phyloP scores from a whole-genome alignment of 2,888 invertebrate species.

The Schrankia costaestrigalis region DNA sequence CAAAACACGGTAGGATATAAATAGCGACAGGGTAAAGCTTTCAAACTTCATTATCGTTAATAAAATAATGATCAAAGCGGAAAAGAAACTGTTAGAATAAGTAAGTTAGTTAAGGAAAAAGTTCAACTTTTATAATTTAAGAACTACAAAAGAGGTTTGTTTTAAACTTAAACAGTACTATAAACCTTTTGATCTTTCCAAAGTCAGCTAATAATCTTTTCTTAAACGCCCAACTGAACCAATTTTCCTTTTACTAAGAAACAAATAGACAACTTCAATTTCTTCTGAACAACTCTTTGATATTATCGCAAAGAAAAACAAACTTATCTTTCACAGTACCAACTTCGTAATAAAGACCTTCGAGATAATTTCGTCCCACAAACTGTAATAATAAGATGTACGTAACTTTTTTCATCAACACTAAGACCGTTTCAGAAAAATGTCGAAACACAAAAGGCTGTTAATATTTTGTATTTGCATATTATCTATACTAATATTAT shows the following conservation, averaged over 20 bases:
- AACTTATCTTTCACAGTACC: conserved; percentile 26
- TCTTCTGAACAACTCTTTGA: conserved; percentile 18
- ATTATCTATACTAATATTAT: too few relatives aligned
- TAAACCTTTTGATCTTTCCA: too few relatives aligned
- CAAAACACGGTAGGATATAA: too few relatives aligned
- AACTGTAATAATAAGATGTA: conserved; percentile 15
- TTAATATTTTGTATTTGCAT: conserved; percentile 22
- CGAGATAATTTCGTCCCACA: conserved; percentile 26
- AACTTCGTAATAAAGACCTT: conserved; percentile 21
- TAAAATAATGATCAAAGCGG: too few relatives aligned
- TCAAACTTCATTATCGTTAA: too few relatives aligned
- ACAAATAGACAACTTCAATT: conserved; percentile 12
- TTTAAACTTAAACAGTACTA: too few relatives aligned
- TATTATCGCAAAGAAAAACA: conserved; percentile 18
- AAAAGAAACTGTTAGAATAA: too few relatives aligned
- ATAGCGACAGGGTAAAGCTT: too few relatives aligned
- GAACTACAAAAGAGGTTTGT: too few relatives aligned
- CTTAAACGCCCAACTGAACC: background rate
- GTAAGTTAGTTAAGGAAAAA: too few relatives aligned
- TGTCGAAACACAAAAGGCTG: conserved; percentile 22
- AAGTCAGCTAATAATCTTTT: background rate
- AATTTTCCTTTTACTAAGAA: conserved; percentile 6
- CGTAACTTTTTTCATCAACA: conserved; percentile 33
- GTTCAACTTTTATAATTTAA: too few relatives aligned
- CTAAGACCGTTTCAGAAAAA: conserved; percentile 10